These are phyloP conservation scores for Candoia aspera DNA, from an alignment of 2,113 vertebrate species.

Conservation along the genomic window DNA sequence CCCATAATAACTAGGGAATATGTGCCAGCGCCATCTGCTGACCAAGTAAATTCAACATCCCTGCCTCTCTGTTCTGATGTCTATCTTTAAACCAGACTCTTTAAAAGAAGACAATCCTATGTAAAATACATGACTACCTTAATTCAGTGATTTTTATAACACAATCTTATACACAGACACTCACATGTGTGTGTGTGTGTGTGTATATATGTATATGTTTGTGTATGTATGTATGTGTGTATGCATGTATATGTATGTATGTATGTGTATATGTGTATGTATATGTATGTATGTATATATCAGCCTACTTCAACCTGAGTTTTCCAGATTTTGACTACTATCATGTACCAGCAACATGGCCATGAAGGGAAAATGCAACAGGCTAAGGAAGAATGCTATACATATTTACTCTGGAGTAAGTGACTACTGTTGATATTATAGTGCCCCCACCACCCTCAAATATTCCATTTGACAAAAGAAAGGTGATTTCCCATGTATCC, in stretches of 20 bases:
- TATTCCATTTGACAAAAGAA: not conserved
- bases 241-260: no score
- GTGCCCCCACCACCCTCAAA: not conserved
- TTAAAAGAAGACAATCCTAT: not conserved
- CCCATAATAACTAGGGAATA: not conserved
- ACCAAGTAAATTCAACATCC: not conserved
- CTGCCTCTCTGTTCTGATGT: not conserved
- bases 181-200: no score
- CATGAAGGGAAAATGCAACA: not conserved
- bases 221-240: no score
- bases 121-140: not conserved
- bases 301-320: not conserved
- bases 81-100: not conserved
- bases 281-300: not conserved
- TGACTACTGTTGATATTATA: not conserved
- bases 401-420: not conserved
- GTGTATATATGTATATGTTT: no score
- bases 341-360: not conserved
- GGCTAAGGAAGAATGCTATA: not conserved
- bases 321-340: not conserved
- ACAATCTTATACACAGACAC: no score
- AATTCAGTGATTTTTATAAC: not conserved
- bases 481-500: not conserved
- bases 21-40: not conserved
- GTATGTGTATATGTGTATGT: no score